Conservation (phyloP, 2,888 invertebrate genomes). For the Chesias legatella region DNA sequence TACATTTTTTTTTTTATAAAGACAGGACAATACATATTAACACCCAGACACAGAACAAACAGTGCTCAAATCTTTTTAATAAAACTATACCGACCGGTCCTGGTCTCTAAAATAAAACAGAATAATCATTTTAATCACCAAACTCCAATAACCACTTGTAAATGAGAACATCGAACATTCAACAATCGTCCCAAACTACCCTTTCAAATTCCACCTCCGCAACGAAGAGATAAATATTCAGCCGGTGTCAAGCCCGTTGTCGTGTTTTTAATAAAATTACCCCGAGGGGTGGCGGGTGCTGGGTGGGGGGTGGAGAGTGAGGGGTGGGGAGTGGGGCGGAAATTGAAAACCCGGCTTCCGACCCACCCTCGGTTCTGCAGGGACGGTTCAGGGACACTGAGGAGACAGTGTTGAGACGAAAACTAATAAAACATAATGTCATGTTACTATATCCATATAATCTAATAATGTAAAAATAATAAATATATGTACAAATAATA, state of each 20-base stretch:
- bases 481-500: too few relatives aligned
- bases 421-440: too few relatives aligned
- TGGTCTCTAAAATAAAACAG: too few relatives aligned
- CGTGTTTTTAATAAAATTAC: conserved; percentile 77
- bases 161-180: conserved; percentile 11
- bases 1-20: too few relatives aligned
- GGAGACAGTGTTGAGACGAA: too few relatives aligned
- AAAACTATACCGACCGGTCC: too few relatives aligned
- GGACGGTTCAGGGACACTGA: conserved; percentile 1
- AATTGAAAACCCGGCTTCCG: conserved; percentile 71
- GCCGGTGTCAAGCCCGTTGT: conserved; percentile 41
- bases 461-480: too few relatives aligned
- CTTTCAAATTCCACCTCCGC: conserved; percentile 44
- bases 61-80: too few relatives aligned
- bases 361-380: conserved; percentile 53
- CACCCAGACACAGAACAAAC: too few relatives aligned
- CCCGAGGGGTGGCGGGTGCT: conserved; percentile 31
- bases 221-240: conserved; percentile 70
- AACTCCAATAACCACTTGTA: conserved; percentile 10
- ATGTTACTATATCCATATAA: too few relatives aligned
- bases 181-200: conserved; percentile 27
- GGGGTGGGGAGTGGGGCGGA: conserved; percentile 42
- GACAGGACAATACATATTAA: too few relatives aligned
- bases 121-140: too few relatives aligned
- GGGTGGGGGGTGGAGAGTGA: conserved; percentile 25